These are phyloP conservation scores for Formica selysi DNA, from an alignment of 1,140 invertebrate species.

Conservation along the genomic window DNA sequence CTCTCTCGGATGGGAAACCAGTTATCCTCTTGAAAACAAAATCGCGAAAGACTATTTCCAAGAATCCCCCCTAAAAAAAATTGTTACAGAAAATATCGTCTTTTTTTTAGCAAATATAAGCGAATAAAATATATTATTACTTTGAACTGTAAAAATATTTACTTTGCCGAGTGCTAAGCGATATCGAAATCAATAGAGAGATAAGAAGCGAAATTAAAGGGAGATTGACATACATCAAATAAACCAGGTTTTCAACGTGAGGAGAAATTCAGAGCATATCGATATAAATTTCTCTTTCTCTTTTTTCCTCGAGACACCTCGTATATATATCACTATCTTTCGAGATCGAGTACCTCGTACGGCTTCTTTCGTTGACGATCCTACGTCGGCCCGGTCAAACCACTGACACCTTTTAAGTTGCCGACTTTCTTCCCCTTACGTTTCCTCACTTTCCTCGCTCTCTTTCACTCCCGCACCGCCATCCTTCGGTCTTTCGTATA, in stretches of 20 bases:
- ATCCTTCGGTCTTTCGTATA: constrained; percentile 41
- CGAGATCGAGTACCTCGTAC: constrained; percentile 48
- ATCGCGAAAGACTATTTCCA: not conserved
- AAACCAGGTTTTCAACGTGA: not conserved
- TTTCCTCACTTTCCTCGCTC: constrained; percentile 27
- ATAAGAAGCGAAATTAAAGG: not conserved
- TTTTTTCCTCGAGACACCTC: not conserved
- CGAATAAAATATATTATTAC: not conserved
- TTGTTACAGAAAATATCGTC: not conserved
- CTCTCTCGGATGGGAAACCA: not conserved
- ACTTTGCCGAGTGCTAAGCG: too few relatives aligned
- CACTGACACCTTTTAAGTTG: constrained; percentile 60
- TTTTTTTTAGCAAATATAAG: not conserved
- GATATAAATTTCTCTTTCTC: constrained; percentile 5
- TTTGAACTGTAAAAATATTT: not conserved
- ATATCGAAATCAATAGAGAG: not conserved
- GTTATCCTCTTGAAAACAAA: constrained; percentile 5
- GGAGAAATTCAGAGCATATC: constrained; percentile 22
- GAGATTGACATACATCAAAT: not conserved
- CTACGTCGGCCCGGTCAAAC: constrained; percentile 48
- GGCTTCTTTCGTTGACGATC: constrained; percentile 48
- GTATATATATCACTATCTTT: constrained; percentile 32
- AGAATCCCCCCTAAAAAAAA: too few relatives aligned
- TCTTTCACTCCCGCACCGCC: too few relatives aligned
- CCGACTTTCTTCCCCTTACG: constrained; percentile 58